A percentile compares a stretch with the other conserved stretches of the same genome.
Conservation (phyloP, 2,888 invertebrate species). For the Caenorhabditis sp. region DNA sequence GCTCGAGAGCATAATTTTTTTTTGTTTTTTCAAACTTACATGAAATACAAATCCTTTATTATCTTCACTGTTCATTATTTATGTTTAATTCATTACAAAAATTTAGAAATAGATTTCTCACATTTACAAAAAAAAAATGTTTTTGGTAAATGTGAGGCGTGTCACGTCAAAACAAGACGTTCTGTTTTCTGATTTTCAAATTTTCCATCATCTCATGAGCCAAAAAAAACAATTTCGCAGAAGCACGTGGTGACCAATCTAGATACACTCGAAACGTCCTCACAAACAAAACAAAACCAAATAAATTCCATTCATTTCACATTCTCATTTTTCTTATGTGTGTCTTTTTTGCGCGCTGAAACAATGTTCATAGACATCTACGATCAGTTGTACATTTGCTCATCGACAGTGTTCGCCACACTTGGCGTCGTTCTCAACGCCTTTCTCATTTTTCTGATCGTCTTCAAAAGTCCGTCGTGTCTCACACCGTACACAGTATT, state of each 20-base stretch:
- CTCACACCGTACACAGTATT: slow-evolving; percentile 40
- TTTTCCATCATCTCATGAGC: background rate
- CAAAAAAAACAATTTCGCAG: background rate
- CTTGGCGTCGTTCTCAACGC: slow-evolving; percentile 27
- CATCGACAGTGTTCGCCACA: slow-evolving; percentile 20
- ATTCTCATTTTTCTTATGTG: background rate
- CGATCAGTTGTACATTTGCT: slow-evolving; percentile 35
- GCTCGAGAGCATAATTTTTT: too few relatives aligned
- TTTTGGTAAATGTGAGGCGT: too few relatives aligned
- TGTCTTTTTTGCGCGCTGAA: background rate
- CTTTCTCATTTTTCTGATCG: slow-evolving; percentile 29
- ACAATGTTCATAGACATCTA: slow-evolving; percentile 30
- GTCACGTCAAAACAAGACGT: too few relatives aligned
- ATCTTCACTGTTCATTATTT: slow-evolving; percentile 28
- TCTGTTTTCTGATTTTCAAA: too few relatives aligned
- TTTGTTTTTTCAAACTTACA: too few relatives aligned
- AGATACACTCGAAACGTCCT: background rate
- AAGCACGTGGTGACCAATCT: background rate
- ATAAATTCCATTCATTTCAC: background rate
- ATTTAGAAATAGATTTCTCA: background rate
- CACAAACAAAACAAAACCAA: background rate
- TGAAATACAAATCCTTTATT: slow-evolving; percentile 41
- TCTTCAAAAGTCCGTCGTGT: slow-evolving; percentile 39
- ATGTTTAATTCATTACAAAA: background rate
- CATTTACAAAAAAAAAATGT: too few relatives aligned